Evolutionary conservation across 2,888 invertebrate genomes (phyloP), one percentile per base, ranked within the genome.

Genomic region (Agrotis clavis): DNA sequence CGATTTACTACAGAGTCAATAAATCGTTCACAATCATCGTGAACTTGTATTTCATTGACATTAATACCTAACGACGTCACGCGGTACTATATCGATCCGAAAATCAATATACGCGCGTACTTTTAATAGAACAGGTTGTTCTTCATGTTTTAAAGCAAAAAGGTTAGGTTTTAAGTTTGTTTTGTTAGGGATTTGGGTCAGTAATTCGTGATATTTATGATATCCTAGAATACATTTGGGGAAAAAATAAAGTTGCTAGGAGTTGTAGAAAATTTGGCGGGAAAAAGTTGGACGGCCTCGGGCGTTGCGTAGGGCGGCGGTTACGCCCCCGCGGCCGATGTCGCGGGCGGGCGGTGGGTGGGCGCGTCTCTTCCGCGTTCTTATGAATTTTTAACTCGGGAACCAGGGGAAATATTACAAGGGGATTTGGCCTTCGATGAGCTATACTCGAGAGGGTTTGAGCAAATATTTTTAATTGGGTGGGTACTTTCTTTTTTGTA

Each of bases 321-420:
- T 94, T 90, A 95, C 95, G 95, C 95, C 95, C 95, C 94, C 95
- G 92, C 94, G 92, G 91, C 88, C 85, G 84, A 82, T 88, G 89
- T 89, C 91, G 89, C 94, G 94, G 94, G 94, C 95, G 95, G 95
- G 94, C 94, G 94, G 94, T 95, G 95, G 95, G 95, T 95, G 95
- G 94, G 90, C 88, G 90, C 92, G 84, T 86, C 90, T 89, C 91
- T 94, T 93, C 92, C 92, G 91, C 88, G 86, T 92, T 91, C 89
- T 91, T 89, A 89, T 90, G 82, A 91, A 89, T 90, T 91, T 91
- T 90, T 89, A 82, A 90, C 84, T 71, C 51, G 18, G 51, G 65
- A 70, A 64, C 59, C 56, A 62, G 71, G 74, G 77, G 71, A 74
- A 74, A 80, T 67, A 83, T 84, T 76, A 79, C 72, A 79, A 81